Percentiles rank a stretch among this genome's conserved stretches.
These are phyloP conservation scores for Haplotaxodon microlepis DNA, from an alignment of 2,113 vertebrate genomes.

Conservation along the genomic window DNA sequence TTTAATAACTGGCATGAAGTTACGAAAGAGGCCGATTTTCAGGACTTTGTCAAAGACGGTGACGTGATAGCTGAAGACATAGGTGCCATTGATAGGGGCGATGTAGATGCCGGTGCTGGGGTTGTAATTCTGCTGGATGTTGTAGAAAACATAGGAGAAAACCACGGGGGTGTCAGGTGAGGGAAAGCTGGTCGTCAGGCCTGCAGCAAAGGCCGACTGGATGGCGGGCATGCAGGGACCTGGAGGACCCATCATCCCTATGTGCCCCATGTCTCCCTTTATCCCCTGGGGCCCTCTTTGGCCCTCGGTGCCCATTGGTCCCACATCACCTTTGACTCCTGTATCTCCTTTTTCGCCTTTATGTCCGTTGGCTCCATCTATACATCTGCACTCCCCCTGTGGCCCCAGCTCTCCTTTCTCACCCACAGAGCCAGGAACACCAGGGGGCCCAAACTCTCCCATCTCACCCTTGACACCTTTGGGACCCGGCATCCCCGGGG, in stretches of 20 bases:
- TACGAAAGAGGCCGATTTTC: slow-evolving; percentile 58
- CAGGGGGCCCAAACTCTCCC: slow-evolving; percentile 31
- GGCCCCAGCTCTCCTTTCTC: slow-evolving; percentile 55
- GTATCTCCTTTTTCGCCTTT: slow-evolving; percentile 28
- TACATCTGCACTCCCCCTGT: slow-evolving; percentile 52
- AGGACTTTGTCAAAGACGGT: slow-evolving; percentile 8
- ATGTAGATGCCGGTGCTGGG: slow-evolving; percentile 41
- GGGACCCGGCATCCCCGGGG: slow-evolving; percentile 7
- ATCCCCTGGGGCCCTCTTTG: background rate
- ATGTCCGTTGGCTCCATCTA: slow-evolving; percentile 39
- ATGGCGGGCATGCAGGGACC: slow-evolving; percentile 59
- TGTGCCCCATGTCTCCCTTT: slow-evolving; percentile 34
- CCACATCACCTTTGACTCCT: slow-evolving; percentile 29
- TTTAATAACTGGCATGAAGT: slow-evolving; percentile 44
- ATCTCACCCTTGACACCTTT: slow-evolving; percentile 48
- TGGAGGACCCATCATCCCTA: slow-evolving; percentile 49
- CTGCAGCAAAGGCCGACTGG: slow-evolving; percentile 60
- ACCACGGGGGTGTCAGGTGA: slow-evolving; percentile 28
- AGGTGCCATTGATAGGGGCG: slow-evolving; percentile 63
- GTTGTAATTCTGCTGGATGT: slow-evolving; percentile 48
- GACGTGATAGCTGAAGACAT: slow-evolving; percentile 63
- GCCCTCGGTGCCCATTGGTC: slow-evolving; percentile 26
- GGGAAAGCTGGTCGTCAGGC: slow-evolving; percentile 35
- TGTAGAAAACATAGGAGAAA: slow-evolving; percentile 38
- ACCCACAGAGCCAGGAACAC: slow-evolving; percentile 36